Conservation (phyloP, 1,140 invertebrate species). For the Phymastichus coffea region DNA sequence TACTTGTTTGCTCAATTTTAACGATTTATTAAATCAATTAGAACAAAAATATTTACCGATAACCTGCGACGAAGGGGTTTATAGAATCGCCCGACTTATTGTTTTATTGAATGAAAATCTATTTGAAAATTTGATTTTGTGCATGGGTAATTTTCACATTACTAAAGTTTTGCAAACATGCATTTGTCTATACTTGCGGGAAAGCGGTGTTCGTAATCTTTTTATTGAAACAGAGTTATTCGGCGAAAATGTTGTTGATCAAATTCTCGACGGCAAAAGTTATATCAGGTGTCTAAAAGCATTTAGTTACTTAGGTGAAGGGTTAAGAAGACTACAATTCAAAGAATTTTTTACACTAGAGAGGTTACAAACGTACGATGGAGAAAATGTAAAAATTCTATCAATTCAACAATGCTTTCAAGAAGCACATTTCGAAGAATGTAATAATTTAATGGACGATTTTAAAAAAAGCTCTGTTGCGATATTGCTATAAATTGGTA, state of each 20-base stretch:
- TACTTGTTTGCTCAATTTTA: too few relatives aligned
- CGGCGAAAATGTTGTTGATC: conserved; percentile 2
- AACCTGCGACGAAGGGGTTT: conserved; percentile 23
- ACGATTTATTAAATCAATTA: too few relatives aligned
- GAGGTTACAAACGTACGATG: background rate
- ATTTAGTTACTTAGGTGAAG: conserved; percentile 14
- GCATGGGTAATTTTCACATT: conserved; percentile 23
- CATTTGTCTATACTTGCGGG: conserved; percentile 26
- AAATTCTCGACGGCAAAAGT: conserved; percentile 23
- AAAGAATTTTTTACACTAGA: conserved; percentile 16
- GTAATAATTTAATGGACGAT: background rate
- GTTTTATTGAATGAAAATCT: background rate
- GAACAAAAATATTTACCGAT: conserved; percentile 20
- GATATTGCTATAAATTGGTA: background rate
- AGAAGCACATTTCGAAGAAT: background rate
- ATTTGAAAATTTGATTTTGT: conserved; percentile 25
- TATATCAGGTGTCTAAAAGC: conserved; percentile 22
- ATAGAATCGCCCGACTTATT: conserved; percentile 13
- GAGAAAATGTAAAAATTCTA: background rate
- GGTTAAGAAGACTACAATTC: conserved; percentile 20
- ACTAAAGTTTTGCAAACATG: conserved; percentile 17
- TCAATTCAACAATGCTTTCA: background rate
- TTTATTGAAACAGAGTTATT: conserved; percentile 21
- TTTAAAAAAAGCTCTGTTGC: background rate
- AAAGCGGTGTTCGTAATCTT: conserved; percentile 24